Conservation (phyloP, 2,888 invertebrate genomes). For the Ormyrus labotus region DNA sequence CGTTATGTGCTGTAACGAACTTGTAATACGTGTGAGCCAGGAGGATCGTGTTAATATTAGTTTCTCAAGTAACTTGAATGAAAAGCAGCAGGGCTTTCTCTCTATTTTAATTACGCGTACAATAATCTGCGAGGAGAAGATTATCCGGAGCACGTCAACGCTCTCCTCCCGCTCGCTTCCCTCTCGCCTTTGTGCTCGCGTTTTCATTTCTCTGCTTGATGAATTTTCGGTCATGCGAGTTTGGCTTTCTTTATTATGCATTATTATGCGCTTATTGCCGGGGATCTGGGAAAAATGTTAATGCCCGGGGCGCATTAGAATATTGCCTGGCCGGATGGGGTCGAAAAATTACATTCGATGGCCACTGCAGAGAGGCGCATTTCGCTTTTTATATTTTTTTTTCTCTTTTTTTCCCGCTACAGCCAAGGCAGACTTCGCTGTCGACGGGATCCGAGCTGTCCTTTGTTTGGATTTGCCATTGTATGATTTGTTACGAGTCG, state of each 20-base stretch:
- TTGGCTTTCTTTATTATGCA: slow-evolving; percentile 24
- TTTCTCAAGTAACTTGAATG: not conserved
- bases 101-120: slow-evolving; percentile 57
- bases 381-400: not conserved
- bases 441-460: not conserved
- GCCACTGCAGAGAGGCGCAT: not conserved
- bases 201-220: not conserved
- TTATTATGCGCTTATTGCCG: not conserved
- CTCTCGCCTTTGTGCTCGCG: not conserved
- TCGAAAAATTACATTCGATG: not conserved
- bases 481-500: slow-evolving; percentile 16
- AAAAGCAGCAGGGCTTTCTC: not conserved
- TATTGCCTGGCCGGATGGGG: not conserved
- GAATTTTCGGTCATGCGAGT: slow-evolving; percentile 8
- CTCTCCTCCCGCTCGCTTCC: slow-evolving; percentile 24
- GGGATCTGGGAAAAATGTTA: slow-evolving; percentile 27
- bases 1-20: not conserved
- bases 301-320: not conserved
- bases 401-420: not conserved
- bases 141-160: slow-evolving; percentile 39
- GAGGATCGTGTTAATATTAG: not conserved
- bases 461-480: not conserved
- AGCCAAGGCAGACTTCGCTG: not conserved
- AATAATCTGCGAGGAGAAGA: slow-evolving; percentile 33
- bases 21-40: slow-evolving; percentile 15